Evolutionary conservation across 2,797 vertebrate species (phyloP).

Genomic region (Gadopsis marmoratus): DNA sequence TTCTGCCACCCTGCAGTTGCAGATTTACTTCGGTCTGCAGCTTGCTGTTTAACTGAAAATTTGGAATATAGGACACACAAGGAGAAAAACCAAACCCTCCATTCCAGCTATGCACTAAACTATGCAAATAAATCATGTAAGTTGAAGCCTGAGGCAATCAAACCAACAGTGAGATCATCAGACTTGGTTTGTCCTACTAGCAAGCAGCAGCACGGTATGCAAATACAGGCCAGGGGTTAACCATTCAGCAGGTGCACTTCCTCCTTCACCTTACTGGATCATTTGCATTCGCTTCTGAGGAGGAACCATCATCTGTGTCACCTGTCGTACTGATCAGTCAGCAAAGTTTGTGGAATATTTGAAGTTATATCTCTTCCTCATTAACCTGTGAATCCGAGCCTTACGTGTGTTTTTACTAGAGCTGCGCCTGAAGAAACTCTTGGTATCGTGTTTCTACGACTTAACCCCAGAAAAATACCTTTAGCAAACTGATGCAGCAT

Average conservation of each 20-base stretch:
- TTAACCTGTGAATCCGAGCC: constrained; percentile 20
- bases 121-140: constrained; percentile 53
- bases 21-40: constrained; percentile 27
- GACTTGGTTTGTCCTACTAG: not conserved
- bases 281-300: constrained; percentile 72
- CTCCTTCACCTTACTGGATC: constrained; percentile 57
- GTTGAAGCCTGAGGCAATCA: constrained; percentile 19
- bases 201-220: constrained; percentile 23
- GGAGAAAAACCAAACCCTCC: not conserved
- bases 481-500: constrained; percentile 10
- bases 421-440: not conserved
- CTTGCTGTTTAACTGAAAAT: constrained; percentile 24
- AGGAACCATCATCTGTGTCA: constrained; percentile 47
- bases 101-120: constrained; percentile 11
- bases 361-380: constrained; percentile 41
- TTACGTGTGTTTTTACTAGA: constrained; percentile 2
- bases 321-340: constrained; percentile 44
- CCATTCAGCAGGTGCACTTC: constrained; percentile 65
- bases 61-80: constrained; percentile 11
- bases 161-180: constrained; percentile 34
- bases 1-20: constrained; percentile 46
- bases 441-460: constrained; percentile 18
- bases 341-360: constrained; percentile 3
- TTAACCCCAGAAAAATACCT: constrained; percentile 16
- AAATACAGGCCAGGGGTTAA: constrained; percentile 47